A percentile compares a stretch with the other conserved stretches of the same genome.
phyloP scores from a whole-genome alignment of 2,113 vertebrate species.

The Coracopsis vasa region DNA sequence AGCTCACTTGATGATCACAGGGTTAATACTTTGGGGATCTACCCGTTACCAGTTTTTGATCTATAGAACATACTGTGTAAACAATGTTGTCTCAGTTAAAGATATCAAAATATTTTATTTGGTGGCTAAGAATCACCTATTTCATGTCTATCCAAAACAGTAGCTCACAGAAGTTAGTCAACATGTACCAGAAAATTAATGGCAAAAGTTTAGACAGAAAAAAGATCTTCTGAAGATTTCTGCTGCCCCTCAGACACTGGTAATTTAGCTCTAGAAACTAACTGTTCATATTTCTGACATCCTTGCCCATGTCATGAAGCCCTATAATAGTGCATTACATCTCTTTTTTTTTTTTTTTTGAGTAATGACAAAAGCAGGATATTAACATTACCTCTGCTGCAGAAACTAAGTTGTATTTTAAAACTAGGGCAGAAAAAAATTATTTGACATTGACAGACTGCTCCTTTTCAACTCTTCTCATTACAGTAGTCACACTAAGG shows the following conservation, averaged over 20 bases:
- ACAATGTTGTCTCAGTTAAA: neutral
- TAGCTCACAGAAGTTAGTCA: neutral
- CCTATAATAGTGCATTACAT: neutral
- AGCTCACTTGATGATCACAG: neutral
- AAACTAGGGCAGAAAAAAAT: neutral
- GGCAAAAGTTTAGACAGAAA: neutral
- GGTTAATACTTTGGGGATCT: neutral
- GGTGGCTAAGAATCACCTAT: neutral
- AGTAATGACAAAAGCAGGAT: neutral
- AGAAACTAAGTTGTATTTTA: neutral
- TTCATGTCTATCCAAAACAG: neutral
- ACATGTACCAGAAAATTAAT: neutral
- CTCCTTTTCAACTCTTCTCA: neutral
- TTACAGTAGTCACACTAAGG: neutral
- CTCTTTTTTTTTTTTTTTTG: neutral
- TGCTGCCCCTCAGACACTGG: neutral
- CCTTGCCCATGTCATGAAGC: neutral
- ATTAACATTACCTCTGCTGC: neutral
- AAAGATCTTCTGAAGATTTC: neutral
- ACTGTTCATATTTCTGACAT: neutral
- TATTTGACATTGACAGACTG: neutral
- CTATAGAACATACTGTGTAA: neutral
- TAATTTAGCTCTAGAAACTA: neutral
- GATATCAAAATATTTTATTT: neutral
- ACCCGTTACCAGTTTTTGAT: neutral